Percentiles rank a stretch among this genome's conserved stretches.
These are phyloP conservation scores for Carassius gibelio DNA, from an alignment of 2,113 vertebrate species.

Conservation along the genomic window DNA sequence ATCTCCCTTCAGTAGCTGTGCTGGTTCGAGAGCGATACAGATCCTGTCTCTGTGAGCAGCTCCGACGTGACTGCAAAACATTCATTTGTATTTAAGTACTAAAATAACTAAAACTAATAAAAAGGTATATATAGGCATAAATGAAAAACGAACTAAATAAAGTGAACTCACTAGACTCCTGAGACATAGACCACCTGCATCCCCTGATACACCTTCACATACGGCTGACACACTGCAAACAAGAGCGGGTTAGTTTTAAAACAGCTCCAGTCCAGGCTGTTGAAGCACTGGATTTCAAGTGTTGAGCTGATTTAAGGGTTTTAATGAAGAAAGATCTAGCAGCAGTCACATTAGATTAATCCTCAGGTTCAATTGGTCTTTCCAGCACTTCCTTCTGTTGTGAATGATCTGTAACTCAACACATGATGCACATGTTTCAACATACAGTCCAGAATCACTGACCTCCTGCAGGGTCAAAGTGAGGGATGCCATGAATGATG, in stretches of 20 bases:
- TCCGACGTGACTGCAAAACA: slow-evolving; percentile 76
- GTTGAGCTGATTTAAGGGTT: too few relatives aligned
- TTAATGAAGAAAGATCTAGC: too few relatives aligned
- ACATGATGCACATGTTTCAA: too few relatives aligned
- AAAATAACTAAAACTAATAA: too few relatives aligned
- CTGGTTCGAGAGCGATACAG: slow-evolving; percentile 86
- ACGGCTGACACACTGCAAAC: slow-evolving; percentile 83
- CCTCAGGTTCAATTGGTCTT: too few relatives aligned
- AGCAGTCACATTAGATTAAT: too few relatives aligned
- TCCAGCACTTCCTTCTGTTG: too few relatives aligned
- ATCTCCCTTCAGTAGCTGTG: slow-evolving; percentile 94
- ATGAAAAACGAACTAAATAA: too few relatives aligned
- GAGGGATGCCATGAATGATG: slow-evolving; percentile 87
- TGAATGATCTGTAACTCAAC: too few relatives aligned
- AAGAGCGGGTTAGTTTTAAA: neutral
- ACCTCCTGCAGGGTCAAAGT: slow-evolving; percentile 87
- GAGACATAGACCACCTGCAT: slow-evolving; percentile 93
- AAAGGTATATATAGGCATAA: neutral
- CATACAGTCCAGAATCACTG: neutral
- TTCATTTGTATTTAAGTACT: too few relatives aligned
- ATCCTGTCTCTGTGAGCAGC: slow-evolving; percentile 81
- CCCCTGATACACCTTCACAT: slow-evolving; percentile 92
- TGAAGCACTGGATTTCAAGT: too few relatives aligned
- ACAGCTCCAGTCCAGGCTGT: too few relatives aligned
- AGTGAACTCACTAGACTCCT: slow-evolving; percentile 87